Base-by-base conservation (phyloP, 2,797 vertebrate genomes). In the Steatocranus sp. region DNA sequence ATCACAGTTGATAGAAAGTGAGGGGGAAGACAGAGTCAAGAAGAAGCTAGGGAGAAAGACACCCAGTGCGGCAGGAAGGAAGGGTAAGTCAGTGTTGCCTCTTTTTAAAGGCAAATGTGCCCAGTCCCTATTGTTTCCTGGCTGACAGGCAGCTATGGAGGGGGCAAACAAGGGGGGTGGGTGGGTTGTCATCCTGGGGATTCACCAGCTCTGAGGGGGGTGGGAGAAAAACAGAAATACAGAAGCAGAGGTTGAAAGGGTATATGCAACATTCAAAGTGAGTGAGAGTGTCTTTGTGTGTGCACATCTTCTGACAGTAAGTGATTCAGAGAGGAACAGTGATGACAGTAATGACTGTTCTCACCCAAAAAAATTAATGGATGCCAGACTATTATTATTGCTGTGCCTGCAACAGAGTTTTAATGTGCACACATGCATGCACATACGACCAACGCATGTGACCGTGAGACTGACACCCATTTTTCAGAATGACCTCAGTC, bases 41-140 rank as follows among this genome's bases (percentile, higher is more conserved):
- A 87, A 38, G 34, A 77, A 81, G 81, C 81, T 2, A 10, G 78
- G 34, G 61, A 53, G 27, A 49, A 56, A 46, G 48, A 20, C 63
- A 17, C 48, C 49, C 49, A 77, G 46, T 25, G 76, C 5, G 18
- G 66, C 36, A 23, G 34, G 48, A 25, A 80, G 50, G 36, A 58
- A 74, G 77, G 63, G n/a, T 46, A 73, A 86, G 80, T 84, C 66
- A 79, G 76, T 3, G 7, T 49, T 79, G 84, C 86, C 83, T 93
- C 84, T 89, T 92, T 88, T 89, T 68, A 93, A 94, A 94, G 90
- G 90, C 92, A 94, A 93, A 94, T 93, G 84, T 51, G 43, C 61
- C 56, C 9, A 8, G 85, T 89, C 87, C 77, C 86, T 46, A 80
- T 91, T 88, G 89, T 93, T 91, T 90, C 82, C 76, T 50, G 48